These are phyloP conservation scores for Batillaria attramentaria DNA, from an alignment of 1,140 invertebrate species.

Conservation along the genomic window DNA sequence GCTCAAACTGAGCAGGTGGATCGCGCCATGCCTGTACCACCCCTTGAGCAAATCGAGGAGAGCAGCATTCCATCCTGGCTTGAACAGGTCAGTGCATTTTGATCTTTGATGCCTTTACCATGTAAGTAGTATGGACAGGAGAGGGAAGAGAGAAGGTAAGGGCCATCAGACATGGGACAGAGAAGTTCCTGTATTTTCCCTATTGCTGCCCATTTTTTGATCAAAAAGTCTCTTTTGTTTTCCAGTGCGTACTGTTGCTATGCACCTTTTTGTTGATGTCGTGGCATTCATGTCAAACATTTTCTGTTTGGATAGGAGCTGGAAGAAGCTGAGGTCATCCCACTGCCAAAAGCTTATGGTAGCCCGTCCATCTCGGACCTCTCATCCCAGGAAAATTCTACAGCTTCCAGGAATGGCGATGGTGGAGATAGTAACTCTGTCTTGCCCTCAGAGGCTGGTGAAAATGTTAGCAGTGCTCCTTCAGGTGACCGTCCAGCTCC, in stretches of 20 bases:
- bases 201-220: neutral
- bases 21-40: neutral
- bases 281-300: no score
- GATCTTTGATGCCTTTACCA: no score
- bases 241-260: neutral
- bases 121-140: neutral
- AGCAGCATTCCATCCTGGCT: slow-evolving; percentile 40
- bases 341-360: slow-evolving; percentile 17
- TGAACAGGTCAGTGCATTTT: slow-evolving; percentile 24
- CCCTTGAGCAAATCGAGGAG: neutral
- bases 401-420: no score
- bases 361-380: neutral
- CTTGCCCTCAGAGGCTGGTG: no score
- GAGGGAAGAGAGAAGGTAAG: no score
- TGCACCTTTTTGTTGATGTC: no score
- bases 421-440: no score
- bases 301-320: slow-evolving; percentile 30
- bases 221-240: neutral
- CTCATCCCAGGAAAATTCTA: no score
- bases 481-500: no score
- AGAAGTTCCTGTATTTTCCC: neutral
- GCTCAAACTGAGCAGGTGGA: slow-evolving; percentile 5
- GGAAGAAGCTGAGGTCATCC: slow-evolving; percentile 40
- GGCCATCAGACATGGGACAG: no score
- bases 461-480: no score